These are phyloP conservation scores for Alaudala cheleensis DNA, from an alignment of 2,113 vertebrate species.

Conservation along the genomic window DNA sequence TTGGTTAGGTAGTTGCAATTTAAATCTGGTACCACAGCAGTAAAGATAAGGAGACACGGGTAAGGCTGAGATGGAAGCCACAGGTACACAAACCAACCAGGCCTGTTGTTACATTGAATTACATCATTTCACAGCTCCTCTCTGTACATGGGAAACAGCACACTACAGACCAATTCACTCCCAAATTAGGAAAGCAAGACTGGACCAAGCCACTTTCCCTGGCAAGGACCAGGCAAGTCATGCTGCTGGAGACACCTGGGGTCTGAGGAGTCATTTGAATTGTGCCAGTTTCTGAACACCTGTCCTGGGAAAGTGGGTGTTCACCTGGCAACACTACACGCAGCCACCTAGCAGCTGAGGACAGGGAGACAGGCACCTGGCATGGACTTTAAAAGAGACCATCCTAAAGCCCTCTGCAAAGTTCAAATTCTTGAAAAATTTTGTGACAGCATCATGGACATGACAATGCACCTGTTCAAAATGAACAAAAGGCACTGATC, in stretches of 20 bases:
- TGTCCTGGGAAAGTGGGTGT: background rate
- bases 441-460: background rate
- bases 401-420: background rate
- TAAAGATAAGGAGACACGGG: background rate
- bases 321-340: background rate
- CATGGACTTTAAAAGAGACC: background rate
- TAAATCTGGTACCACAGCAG: background rate
- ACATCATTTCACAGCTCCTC: background rate
- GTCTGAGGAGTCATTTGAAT: background rate
- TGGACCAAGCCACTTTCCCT: background rate
- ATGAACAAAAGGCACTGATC: background rate
- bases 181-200: background rate
- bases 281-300: accelerated
- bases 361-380: background rate
- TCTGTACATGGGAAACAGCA: background rate
- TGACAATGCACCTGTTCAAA: background rate
- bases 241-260: background rate
- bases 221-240: background rate
- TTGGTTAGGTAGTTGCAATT: background rate
- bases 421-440: background rate
- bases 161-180: background rate
- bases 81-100: background rate
- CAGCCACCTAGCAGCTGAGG: background rate
- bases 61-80: background rate
- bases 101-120: background rate